These are phyloP conservation scores for human (Homo sapiens) DNA, from an alignment of 2,113 vertebrate species.

Conservation along the genomic window DNA sequence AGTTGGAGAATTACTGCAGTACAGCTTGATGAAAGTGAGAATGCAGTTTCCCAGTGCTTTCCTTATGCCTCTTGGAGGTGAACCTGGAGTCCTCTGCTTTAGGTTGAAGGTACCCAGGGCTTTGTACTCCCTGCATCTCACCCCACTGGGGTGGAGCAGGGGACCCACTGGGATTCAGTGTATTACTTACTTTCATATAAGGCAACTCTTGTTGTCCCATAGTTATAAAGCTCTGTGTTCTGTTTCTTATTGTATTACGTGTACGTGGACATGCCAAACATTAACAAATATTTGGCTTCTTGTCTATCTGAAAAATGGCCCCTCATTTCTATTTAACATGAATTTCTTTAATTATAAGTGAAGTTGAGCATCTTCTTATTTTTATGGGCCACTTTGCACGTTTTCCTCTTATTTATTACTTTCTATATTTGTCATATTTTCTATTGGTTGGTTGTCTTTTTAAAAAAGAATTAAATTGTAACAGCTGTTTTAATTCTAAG, in stretches of 20 bases:
- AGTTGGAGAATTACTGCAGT: neutral
- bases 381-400: neutral
- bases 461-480: neutral
- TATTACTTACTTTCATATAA: neutral
- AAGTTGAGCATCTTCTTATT: neutral
- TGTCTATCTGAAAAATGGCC: neutral
- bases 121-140: neutral
- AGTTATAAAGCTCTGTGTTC: neutral
- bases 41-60: neutral
- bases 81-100: neutral
- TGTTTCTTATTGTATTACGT: neutral
- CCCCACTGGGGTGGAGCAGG: neutral
- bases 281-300: neutral
- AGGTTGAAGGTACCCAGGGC: neutral
- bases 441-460: neutral
- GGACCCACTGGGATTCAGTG: neutral
- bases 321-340: neutral
- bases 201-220: neutral
- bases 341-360: neutral
- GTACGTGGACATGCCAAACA: neutral
- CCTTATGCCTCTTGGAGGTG: neutral
- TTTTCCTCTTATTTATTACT: neutral
- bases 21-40: neutral
- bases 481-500: neutral
- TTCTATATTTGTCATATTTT: neutral